Percentiles rank a stretch among this genome's conserved stretches.
Conservation (phyloP, 2,797 vertebrate genomes). For the Margarornis squamiger region DNA sequence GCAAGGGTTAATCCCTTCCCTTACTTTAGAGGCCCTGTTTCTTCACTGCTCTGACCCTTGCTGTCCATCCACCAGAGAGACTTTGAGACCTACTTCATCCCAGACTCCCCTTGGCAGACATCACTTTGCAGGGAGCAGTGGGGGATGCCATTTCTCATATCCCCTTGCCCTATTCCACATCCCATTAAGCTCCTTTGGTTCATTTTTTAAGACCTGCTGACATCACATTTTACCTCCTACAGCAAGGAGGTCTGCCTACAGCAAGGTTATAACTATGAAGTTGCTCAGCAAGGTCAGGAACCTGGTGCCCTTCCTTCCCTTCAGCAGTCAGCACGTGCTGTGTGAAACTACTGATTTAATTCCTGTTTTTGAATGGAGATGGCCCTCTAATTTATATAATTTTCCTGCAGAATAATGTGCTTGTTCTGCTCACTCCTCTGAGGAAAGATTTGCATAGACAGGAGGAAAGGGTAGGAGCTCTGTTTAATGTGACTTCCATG, state of each 20-base stretch:
- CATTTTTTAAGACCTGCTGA: neutral
- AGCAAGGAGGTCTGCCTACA: too few relatives aligned
- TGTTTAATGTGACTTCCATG: constrained; percentile 10
- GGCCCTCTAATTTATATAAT: neutral
- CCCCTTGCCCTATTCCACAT: neutral
- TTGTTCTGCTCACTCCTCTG: neutral
- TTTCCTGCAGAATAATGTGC: neutral
- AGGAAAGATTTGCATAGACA: neutral
- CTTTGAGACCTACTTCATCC: neutral
- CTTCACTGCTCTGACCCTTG: neutral
- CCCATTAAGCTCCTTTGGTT: neutral
- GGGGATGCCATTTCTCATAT: neutral
- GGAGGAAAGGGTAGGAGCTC: neutral
- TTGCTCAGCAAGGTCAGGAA: neutral
- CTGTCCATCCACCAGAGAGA: neutral
- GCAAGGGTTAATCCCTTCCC: neutral
- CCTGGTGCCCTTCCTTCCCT: neutral
- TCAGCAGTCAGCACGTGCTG: neutral
- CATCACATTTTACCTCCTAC: neutral
- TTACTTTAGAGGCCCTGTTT: neutral
- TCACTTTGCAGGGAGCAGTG: neutral
- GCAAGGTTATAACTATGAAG: neutral
- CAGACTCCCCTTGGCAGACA: neutral
- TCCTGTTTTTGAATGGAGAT: neutral
- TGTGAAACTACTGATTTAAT: neutral